Evolutionary conservation across 2,113 vertebrate genomes (phyloP).

Genomic region (Myotis brandtii): DNA sequence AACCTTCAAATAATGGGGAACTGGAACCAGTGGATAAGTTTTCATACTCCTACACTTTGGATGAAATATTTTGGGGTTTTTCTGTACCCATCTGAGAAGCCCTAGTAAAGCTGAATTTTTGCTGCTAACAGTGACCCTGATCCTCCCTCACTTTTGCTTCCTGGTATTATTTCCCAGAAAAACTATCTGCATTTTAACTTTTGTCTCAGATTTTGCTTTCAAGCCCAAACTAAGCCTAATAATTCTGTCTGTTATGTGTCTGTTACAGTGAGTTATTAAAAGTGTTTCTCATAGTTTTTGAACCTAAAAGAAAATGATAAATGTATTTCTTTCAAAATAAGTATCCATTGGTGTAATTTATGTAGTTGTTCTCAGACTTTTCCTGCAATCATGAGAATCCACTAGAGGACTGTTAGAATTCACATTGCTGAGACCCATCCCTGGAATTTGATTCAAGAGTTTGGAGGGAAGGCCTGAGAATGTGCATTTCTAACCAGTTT

Average conservation of each 20-base stretch:
- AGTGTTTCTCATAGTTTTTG: neutral
- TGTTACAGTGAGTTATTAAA: neutral
- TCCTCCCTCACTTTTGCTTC: neutral
- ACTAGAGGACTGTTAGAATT: neutral
- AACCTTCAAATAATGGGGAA: neutral
- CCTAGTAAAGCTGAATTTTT: neutral
- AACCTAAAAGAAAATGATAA: neutral
- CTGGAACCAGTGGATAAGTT: neutral
- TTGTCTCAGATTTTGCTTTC: neutral
- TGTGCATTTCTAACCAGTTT: neutral
- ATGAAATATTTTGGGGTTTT: neutral
- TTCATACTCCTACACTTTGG: neutral
- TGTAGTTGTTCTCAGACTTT: neutral
- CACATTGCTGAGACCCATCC: neutral
- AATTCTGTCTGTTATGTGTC: neutral
- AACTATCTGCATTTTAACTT: neutral
- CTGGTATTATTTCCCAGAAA: neutral
- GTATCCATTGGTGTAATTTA: neutral
- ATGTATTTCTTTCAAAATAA: conserved; percentile 4
- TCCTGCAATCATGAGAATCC: neutral
- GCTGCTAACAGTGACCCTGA: neutral
- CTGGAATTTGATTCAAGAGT: neutral
- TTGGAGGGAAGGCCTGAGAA: neutral
- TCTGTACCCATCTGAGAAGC: neutral
- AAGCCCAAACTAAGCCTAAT: neutral